Evolutionary conservation across 2,888 invertebrate species (phyloP), one percentile per base, ranked within the genome.

Genomic region (Pammene fasciana): DNA sequence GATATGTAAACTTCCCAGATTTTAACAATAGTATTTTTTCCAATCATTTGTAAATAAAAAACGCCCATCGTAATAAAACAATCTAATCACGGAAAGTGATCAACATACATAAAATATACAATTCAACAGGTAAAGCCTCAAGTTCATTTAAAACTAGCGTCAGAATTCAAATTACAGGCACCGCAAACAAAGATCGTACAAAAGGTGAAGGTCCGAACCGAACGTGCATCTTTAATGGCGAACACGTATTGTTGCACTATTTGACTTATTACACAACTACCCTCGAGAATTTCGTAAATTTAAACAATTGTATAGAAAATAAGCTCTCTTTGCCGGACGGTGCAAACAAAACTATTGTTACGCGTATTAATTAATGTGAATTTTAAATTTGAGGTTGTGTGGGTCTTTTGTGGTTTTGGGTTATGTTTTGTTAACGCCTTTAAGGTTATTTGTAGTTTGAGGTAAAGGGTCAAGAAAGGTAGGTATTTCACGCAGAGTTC

Each of bases 231-330:
- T 84, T 89, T 92, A 89, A 91, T 90, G 87, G 82, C 73, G 71
- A 75, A 75, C 86, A 86, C 86, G 82, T 86, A 90, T 91, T 92
- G 92, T 92, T 84, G 83, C 87, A 89, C 87, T 90, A 90, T 89
- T 90, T 89, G 87, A 88, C 87, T 82, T 70, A 66, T 67, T 71
- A 60, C 87, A 88, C 87, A 82, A 86, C 86, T 82, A 84, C 82
- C 84, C 83, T 74, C 67, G 73, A 80, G 83, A 82, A 83, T 82
- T 82, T 82, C 76, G 76, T 60, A 88, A 85, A 89, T 86, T 86
- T 79, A 78, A 75, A 80, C 84, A 85, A 86, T 83, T 86, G 84
- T 86, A 87, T 87, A 80, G 86, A 89, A 89, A 88, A 87, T 87
- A 88, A 86, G 79, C 71, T 80, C 85, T 87, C 88, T 87, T 88